Base-by-base conservation (phyloP, 1,140 invertebrate species). In the Anagrus nilaparvatae region DNA sequence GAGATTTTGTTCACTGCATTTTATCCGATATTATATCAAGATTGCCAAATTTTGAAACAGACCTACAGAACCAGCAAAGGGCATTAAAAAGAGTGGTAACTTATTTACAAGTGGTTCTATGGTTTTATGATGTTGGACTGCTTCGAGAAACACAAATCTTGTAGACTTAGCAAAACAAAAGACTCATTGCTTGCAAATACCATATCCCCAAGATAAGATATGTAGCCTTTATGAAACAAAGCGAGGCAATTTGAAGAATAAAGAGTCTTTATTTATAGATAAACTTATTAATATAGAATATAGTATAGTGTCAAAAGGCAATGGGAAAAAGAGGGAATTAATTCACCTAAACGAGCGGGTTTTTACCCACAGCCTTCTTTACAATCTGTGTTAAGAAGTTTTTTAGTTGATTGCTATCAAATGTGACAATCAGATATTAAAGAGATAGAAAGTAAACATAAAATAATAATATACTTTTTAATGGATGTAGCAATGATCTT, bases 51-150 rank as follows among this genome's bases (percentile, higher is more conserved):
- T 49, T 56, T 9, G 43, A 48, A 2, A 61, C 63, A 21, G 75
- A 79, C 38, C 63, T 84, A 19, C 59, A 71, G 10, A 70, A 73
- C 44, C 77, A 80, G 48, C 63, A 71, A 33, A 70, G 70, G 9
- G 76, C 77, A 1, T 63, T 89, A 3, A 63, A 71, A 35, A 72
- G 81, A 13, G 72, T 88, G 2, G 67, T 75, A 1, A 67, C 79
- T n/a, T 86, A 89, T 64, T 76, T 87, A 42, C 74, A 81, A 55
- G 76, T 87, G n/a, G n/a, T 91, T 1, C 72, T 83, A 13, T 91
- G 86, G 85, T 79, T 89, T 49, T 65, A 85, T 1, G 74, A 81
- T 36, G 75, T 77, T 5, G 77, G 77, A 0, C 56, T 93, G 1
- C 54, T 93, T 27, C 87, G 87, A 0, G 87, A 89, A 55, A 56